Evolutionary conservation across 2,888 invertebrate genomes (phyloP).

Genomic region (Smittia aterrima): DNA sequence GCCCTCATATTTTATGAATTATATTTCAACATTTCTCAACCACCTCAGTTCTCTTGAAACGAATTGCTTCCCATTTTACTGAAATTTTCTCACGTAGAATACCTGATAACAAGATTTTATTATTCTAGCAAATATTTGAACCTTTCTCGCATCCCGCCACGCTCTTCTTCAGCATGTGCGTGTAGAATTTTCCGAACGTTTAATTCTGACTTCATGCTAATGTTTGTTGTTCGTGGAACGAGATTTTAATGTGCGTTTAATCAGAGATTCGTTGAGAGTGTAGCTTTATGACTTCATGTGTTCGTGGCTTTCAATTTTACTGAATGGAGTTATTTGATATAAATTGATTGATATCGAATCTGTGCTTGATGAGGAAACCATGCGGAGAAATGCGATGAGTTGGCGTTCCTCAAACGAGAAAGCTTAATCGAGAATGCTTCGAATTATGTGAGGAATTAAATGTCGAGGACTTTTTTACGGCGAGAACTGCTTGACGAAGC

Average conservation of each 20-base stretch:
- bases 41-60: neutral
- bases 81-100: conserved; percentile 30
- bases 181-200: conserved; percentile 4
- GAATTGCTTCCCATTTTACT: neutral
- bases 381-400: neutral
- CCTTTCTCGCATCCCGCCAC: neutral
- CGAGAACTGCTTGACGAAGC: too few relatives aligned
- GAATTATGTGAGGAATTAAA: too few relatives aligned
- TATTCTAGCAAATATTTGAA: conserved; percentile 21
- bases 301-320: neutral
- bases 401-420: too few relatives aligned
- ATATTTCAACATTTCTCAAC: conserved; percentile 30
- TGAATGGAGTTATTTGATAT: neutral
- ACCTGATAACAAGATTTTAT: conserved; percentile 30
- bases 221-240: neutral
- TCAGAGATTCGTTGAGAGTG: neutral
- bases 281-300: too few relatives aligned
- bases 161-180: neutral
- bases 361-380: neutral
- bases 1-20: conserved; percentile 31
- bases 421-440: too few relatives aligned
- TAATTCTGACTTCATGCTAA: conserved; percentile 13
- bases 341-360: neutral
- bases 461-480: too few relatives aligned
- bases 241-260: neutral